Percentiles rank a stretch among this genome's conserved stretches.
Conservation (phyloP, 2,113 vertebrate genomes). For the Eulemur rufifrons region DNA sequence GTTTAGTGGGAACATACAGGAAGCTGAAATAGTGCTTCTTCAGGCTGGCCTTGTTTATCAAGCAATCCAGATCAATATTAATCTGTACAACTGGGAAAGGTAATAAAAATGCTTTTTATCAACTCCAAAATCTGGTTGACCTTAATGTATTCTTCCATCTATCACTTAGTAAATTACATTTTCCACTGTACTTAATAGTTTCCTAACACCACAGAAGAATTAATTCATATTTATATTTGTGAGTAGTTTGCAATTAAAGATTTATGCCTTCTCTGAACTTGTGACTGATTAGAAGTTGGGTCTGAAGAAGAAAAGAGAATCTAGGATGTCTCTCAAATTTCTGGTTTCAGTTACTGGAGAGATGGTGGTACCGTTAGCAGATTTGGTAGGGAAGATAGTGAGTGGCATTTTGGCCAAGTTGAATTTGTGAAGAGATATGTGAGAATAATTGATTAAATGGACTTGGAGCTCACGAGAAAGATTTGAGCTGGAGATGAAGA, state of each 20-base stretch:
- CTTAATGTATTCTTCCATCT: constrained; percentile 15
- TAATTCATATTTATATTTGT: constrained; percentile 31
- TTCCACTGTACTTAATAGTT: not conserved
- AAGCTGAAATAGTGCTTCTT: constrained; percentile 92
- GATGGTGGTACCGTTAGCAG: not conserved
- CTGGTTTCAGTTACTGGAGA: constrained; percentile 11
- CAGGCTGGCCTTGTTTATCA: constrained; percentile 94
- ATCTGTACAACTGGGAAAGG: constrained; percentile 98
- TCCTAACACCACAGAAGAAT: not conserved
- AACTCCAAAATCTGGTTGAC: constrained; percentile 4
- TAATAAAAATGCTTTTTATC: constrained; percentile 74
- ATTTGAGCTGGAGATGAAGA: not conserved
- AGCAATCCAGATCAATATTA: constrained; percentile 94
- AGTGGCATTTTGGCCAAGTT: not conserved
- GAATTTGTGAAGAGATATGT: not conserved
- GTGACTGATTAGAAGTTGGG: not conserved
- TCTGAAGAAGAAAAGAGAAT: constrained; percentile 35
- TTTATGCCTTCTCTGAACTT: not conserved
- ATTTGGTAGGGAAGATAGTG: not conserved
- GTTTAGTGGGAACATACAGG: constrained; percentile 93
- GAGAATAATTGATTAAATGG: not conserved
- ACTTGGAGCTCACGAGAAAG: not conserved
- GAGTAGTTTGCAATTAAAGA: constrained; percentile 26
- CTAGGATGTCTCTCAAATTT: constrained; percentile 17
- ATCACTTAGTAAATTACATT: constrained; percentile 30